Conservation (phyloP, 2,888 invertebrate genomes). For the Morpho deidamia region DNA sequence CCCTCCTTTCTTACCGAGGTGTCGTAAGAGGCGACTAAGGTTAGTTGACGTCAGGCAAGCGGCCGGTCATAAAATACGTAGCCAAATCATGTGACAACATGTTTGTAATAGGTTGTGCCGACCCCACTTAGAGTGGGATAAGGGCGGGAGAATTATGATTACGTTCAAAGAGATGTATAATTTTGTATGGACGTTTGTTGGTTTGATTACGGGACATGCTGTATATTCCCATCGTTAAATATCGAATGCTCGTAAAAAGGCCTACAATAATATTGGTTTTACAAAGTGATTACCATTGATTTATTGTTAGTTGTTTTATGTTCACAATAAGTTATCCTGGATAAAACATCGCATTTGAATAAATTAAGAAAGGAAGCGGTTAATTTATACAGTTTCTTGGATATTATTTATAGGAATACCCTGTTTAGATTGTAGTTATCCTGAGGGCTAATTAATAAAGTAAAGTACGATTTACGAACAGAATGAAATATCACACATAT, state of each 20-base stretch:
- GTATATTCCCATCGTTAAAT: not conserved
- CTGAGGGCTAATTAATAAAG: slow-evolving; percentile 1
- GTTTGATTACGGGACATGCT: too few species aligned
- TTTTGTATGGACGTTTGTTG: too few species aligned
- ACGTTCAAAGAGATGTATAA: too few species aligned
- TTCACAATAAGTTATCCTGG: slow-evolving; percentile 12
- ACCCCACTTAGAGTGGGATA: too few species aligned
- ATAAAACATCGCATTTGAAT: slow-evolving; percentile 10
- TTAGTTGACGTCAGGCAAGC: too few species aligned
- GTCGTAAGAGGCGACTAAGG: too few species aligned
- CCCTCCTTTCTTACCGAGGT: too few species aligned
- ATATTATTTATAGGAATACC: not conserved
- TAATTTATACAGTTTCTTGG: not conserved
- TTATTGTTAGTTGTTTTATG: slow-evolving; percentile 28
- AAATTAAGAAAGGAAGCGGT: slow-evolving; percentile 7
- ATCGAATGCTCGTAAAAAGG: not conserved
- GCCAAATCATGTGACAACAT: too few species aligned
- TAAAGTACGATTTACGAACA: not conserved
- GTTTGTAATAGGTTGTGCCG: too few species aligned
- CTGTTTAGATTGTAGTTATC: slow-evolving; percentile 1
- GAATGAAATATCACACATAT: too few species aligned
- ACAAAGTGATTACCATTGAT: slow-evolving; percentile 45
- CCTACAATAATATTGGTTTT: slow-evolving; percentile 30
- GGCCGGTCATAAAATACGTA: too few species aligned
- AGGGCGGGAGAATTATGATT: too few species aligned